A percentile compares a stretch with the other conserved stretches of the same genome.
phyloP scores from a whole-genome alignment of 2,888 invertebrate genomes.

The Trissolcus brochymenae region DNA sequence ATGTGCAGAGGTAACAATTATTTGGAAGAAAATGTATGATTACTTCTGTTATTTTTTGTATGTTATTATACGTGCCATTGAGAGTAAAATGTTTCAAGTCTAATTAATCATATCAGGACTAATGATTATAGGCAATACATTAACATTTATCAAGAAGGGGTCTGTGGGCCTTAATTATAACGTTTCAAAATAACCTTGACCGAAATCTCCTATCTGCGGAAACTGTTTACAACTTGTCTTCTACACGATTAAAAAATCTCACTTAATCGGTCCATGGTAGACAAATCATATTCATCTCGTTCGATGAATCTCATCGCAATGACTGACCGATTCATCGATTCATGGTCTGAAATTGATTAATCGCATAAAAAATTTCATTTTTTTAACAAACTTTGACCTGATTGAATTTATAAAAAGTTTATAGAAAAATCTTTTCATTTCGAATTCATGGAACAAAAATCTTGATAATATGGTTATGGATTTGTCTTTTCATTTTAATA shows the following conservation, averaged over 20 bases:
- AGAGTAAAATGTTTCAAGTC: slow-evolving; percentile 14
- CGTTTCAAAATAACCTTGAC: slow-evolving; percentile 51
- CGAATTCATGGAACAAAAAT: no score
- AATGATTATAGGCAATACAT: slow-evolving; percentile 31
- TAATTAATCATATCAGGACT: slow-evolving; percentile 16
- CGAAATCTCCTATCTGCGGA: slow-evolving; percentile 56
- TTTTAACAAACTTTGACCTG: no score
- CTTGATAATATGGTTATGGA: not conserved
- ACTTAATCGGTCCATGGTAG: slow-evolving; percentile 8
- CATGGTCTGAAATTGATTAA: not conserved
- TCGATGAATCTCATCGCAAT: not conserved
- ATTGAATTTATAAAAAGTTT: no score
- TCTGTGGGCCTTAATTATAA: slow-evolving; percentile 32
- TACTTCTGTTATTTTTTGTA: no score
- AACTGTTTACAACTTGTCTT: slow-evolving; percentile 27
- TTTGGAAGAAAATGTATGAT: no score
- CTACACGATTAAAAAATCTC: slow-evolving; percentile 4
- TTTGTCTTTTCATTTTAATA: not conserved
- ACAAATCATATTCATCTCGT: not conserved
- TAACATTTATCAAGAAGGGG: slow-evolving; percentile 13
- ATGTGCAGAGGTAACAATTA: no score
- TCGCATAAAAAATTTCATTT: no score
- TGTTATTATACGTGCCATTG: not conserved
- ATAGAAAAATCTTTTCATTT: no score
- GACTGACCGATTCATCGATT: no score